Conservation (phyloP, 2,888 invertebrate species). For the Caprella mutica region DNA sequence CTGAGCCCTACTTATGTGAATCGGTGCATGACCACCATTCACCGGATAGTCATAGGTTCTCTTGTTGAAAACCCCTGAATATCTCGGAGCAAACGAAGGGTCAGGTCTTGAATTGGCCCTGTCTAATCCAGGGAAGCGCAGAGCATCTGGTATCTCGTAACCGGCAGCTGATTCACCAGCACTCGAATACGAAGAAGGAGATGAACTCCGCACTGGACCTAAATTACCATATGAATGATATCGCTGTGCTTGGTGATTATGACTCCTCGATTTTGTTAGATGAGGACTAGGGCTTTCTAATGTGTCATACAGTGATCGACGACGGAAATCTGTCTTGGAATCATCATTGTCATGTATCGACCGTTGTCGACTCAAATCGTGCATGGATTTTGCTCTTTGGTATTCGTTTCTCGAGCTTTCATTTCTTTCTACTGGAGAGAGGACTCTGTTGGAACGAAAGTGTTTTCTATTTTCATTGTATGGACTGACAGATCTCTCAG, state of each 20-base stretch:
- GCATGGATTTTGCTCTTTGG: constrained; percentile 31
- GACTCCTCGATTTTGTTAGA: constrained; percentile 8
- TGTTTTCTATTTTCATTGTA: no score
- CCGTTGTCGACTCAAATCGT: constrained; percentile 22
- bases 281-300: constrained; percentile 15
- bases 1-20: constrained; percentile 27
- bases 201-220: constrained; percentile 8
- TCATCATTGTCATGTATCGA: constrained; percentile 8
- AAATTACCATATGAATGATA: constrained; percentile 25
- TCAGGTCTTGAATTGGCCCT: constrained; percentile 43
- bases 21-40: constrained; percentile 28
- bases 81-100: constrained; percentile 30
- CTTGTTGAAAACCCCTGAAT: constrained; percentile 9
- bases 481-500: constrained; percentile 13
- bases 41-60: constrained; percentile 30
- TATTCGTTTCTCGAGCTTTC: constrained; percentile 15
- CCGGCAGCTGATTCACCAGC: constrained; percentile 39
- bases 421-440: constrained; percentile 24
- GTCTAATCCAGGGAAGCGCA: constrained; percentile 48
- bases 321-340: constrained; percentile 15
- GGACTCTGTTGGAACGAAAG: constrained; percentile 9
- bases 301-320: constrained; percentile 28
- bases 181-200: constrained; percentile 16
- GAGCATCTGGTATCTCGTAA: constrained; percentile 46
- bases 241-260: constrained; percentile 2